A percentile compares a stretch with the other conserved stretches of the same genome.
phyloP scores from a whole-genome alignment of 2,113 vertebrate species.

The Syngnathus floridae region DNA sequence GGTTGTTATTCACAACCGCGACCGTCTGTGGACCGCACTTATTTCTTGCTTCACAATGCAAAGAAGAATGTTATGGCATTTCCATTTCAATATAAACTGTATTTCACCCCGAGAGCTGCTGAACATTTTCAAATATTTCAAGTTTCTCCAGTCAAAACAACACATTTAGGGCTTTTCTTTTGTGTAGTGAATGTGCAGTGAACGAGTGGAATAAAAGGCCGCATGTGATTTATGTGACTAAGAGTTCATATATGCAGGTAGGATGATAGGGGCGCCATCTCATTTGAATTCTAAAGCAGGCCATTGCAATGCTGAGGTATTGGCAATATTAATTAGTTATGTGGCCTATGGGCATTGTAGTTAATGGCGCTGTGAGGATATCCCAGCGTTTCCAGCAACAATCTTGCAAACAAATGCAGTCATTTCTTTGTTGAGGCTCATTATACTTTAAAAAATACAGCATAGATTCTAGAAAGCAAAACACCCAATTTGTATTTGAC shows the following conservation, averaged over 20 bases:
- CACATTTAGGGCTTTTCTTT: slow-evolving; percentile 18
- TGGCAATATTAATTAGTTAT: slow-evolving; percentile 61
- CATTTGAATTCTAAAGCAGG: slow-evolving; percentile 53
- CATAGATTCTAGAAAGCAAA: neutral
- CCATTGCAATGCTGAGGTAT: slow-evolving; percentile 42
- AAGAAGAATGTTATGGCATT: slow-evolving; percentile 60
- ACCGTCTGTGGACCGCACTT: slow-evolving; percentile 47
- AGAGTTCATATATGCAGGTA: slow-evolving; percentile 19
- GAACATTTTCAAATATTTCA: slow-evolving; percentile 52
- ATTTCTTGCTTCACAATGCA: slow-evolving; percentile 44
- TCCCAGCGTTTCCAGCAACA: slow-evolving; percentile 31
- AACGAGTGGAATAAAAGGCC: slow-evolving; percentile 21
- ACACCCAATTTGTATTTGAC: neutral
- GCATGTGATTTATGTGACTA: slow-evolving; percentile 36
- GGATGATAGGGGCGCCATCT: slow-evolving; percentile 30
- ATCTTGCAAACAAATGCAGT: slow-evolving; percentile 12
- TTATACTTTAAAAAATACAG: neutral
- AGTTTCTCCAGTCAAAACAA: slow-evolving; percentile 23
- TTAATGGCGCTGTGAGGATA: slow-evolving; percentile 32
- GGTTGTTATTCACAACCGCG: slow-evolving; percentile 68
- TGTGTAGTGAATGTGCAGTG: slow-evolving; percentile 19
- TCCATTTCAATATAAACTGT: slow-evolving; percentile 70
- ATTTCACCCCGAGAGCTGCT: slow-evolving; percentile 58
- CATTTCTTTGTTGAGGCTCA: neutral
- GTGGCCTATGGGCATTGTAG: slow-evolving; percentile 36